Conservation (phyloP, 2,888 invertebrate genomes). For the Therioaphis trifolii region DNA sequence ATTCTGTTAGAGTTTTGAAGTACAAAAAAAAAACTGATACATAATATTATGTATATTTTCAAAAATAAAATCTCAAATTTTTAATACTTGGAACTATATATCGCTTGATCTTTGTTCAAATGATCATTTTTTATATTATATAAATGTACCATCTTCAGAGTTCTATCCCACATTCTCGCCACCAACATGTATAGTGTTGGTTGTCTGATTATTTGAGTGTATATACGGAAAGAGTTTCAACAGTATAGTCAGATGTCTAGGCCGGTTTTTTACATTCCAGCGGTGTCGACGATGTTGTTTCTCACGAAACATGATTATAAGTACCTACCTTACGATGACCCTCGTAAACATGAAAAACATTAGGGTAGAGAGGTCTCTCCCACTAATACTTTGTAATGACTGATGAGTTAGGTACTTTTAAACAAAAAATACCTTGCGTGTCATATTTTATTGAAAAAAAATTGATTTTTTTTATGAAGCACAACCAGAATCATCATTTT, state of each 20-base stretch:
- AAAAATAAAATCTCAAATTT: too few species aligned
- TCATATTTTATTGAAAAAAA: constrained; percentile 22
- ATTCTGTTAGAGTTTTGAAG: too few species aligned
- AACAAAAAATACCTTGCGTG: background rate
- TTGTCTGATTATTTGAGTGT: background rate
- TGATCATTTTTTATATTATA: background rate
- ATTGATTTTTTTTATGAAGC: background rate
- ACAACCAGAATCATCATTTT: background rate
- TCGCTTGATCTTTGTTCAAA: background rate
- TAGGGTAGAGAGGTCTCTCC: constrained; percentile 26
- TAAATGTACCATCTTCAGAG: background rate
- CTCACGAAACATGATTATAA: constrained; percentile 16
- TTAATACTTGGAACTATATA: too few species aligned
- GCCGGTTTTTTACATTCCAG: constrained; percentile 46
- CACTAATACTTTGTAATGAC: constrained; percentile 7
- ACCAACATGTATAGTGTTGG: background rate
- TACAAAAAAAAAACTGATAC: too few species aligned
- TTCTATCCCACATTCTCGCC: constrained; percentile 16
- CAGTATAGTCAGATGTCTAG: too few species aligned
- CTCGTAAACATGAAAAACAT: constrained; percentile 6
- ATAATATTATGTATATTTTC: too few species aligned
- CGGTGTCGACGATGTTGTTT: background rate
- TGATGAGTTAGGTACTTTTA: background rate
- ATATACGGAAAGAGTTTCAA: constrained; percentile 14
- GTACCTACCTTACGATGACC: constrained; percentile 37